A percentile compares a stretch with the other conserved stretches of the same genome.
Evolutionary conservation across 64 coral and sea anemone genomes (phyloP).

Genomic region (Hydrozoanthus tunicans): DNA sequence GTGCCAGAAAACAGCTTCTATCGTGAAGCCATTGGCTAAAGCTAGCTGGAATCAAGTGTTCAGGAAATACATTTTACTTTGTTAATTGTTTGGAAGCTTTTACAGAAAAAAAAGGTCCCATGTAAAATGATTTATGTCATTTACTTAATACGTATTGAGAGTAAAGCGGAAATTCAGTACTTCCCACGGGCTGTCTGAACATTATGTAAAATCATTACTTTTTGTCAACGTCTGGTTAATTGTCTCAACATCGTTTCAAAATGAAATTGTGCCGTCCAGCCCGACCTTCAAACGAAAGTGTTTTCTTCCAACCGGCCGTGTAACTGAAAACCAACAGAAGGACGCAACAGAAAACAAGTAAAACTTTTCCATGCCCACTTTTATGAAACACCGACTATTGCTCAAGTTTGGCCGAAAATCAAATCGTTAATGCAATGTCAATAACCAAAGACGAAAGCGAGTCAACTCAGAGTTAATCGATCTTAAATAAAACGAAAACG

Average conservation of each 20-base stretch:
- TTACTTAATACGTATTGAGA: not conserved
- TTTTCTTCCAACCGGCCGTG: too few species aligned
- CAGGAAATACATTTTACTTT: slow-evolving; percentile 18
- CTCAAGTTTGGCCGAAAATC: too few species aligned
- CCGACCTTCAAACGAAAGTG: too few species aligned
- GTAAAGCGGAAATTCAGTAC: not conserved
- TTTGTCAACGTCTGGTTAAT: not conserved
- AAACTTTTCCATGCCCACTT: too few species aligned
- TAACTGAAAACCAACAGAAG: too few species aligned
- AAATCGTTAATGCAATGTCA: too few species aligned
- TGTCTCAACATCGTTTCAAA: not conserved
- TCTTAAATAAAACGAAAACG: too few species aligned
- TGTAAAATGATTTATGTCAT: not conserved
- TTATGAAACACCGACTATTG: too few species aligned
- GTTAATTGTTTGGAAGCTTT: slow-evolving; percentile 48
- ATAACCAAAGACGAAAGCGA: too few species aligned
- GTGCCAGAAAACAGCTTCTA: slow-evolving; percentile 4
- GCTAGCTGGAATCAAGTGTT: not conserved
- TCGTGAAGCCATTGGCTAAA: not conserved
- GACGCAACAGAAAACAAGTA: too few species aligned
- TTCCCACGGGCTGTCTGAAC: not conserved
- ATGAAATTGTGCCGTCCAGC: too few species aligned
- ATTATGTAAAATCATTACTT: slow-evolving; percentile 18
- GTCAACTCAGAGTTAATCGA: too few species aligned
- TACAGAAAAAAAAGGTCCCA: not conserved